Evolutionary conservation across 2,797 vertebrate species (phyloP).

Genomic region (Scomberomorus guttatus): DNA sequence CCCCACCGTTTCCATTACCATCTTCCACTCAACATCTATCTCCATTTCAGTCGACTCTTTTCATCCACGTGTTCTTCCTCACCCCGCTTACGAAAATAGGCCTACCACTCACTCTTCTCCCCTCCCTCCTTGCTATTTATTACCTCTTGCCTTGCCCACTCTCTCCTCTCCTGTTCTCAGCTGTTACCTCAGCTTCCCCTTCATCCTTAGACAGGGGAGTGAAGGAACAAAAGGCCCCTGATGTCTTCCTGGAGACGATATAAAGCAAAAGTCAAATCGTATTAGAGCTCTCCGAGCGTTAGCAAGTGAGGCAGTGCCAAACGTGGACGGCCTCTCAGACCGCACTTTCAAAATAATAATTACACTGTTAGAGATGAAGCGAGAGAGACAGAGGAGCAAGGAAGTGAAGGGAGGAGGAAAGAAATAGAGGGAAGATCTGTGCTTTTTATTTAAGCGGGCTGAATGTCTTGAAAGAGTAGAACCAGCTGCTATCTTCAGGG

Average conservation of each 20-base stretch:
- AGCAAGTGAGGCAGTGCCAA: constrained; percentile 75
- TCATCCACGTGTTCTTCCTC: constrained; percentile 37
- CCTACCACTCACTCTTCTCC: constrained; percentile 16
- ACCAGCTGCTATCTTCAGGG: constrained; percentile 79
- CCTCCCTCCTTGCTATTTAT: constrained; percentile 14
- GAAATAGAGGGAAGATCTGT: constrained; percentile 69
- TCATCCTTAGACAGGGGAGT: constrained; percentile 43
- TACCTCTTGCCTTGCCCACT: constrained; percentile 18
- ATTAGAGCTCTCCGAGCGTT: constrained; percentile 74
- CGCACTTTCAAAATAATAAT: constrained; percentile 84
- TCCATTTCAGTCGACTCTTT: constrained; percentile 40
- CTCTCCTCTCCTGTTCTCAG: constrained; percentile 24
- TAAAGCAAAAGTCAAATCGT: constrained; percentile 81
- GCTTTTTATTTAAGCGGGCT: constrained; percentile 77
- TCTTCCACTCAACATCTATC: constrained; percentile 56
- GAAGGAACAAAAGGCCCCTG: constrained; percentile 70
- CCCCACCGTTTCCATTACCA: constrained; percentile 46
- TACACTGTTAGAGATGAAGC: constrained; percentile 71
- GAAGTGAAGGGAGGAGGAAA: constrained; percentile 62
- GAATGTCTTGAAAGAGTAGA: constrained; percentile 78
- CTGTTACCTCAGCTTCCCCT: constrained; percentile 40
- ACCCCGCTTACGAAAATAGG: constrained; percentile 38
- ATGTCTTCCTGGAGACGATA: constrained; percentile 79
- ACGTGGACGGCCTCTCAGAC: constrained; percentile 72
- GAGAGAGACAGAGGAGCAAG: constrained; percentile 60